A percentile compares a stretch with the other conserved stretches of the same genome.
These are phyloP conservation scores for Sebastes schlegelii DNA, from an alignment of 2,113 vertebrate species.

Conservation along the genomic window DNA sequence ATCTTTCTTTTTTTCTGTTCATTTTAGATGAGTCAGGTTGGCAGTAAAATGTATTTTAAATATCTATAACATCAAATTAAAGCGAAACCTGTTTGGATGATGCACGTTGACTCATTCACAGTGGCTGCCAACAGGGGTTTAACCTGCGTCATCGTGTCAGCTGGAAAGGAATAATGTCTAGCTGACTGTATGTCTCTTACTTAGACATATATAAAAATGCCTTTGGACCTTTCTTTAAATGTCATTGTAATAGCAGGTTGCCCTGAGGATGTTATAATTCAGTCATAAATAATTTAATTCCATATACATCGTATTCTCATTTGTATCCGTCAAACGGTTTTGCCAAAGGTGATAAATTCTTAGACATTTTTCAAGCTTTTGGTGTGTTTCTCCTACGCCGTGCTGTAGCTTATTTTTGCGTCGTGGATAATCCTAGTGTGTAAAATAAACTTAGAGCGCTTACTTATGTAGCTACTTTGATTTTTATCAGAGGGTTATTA, in stretches of 20 bases:
- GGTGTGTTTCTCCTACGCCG: not conserved
- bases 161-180: not conserved
- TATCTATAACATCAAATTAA: not conserved
- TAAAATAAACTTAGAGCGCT: constrained; percentile 42
- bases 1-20: not conserved
- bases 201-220: not conserved
- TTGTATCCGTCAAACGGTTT: not conserved
- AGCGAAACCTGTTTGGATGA: not conserved
- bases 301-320: not conserved
- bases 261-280: not conserved
- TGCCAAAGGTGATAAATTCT: not conserved
- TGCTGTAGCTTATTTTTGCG: constrained; percentile 5
- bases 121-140: not conserved
- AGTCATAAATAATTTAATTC: not conserved
- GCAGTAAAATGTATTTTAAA: constrained; percentile 4
- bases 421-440: constrained; percentile 29
- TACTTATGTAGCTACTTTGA: constrained; percentile 30
- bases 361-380: not conserved
- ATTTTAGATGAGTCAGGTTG: constrained; percentile 5
- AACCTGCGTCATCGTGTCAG: not conserved
- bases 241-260: not conserved
- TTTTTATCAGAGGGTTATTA: constrained; percentile 43
- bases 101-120: not conserved
- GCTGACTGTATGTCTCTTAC: not conserved
- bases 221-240: not conserved